A percentile compares a stretch with the other conserved stretches of the same genome.
Conservation (phyloP, 1,140 invertebrate genomes). For the Cotesia typhae region DNA sequence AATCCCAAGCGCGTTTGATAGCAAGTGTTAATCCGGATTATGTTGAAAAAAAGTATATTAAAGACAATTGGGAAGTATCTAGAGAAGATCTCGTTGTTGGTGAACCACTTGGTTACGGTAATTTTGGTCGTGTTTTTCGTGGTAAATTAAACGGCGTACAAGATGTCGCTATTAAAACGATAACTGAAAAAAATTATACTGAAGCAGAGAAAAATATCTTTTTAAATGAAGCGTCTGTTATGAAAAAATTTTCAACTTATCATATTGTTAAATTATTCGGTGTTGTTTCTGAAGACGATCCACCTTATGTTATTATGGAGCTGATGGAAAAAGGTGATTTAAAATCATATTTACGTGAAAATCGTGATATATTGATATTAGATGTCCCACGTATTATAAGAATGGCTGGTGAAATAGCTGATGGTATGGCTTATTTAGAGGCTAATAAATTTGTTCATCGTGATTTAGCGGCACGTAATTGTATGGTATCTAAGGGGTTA, state of each 20-base stretch:
- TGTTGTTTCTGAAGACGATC: conserved; percentile 73
- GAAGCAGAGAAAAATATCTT: conserved; percentile 70
- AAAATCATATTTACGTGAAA: conserved; percentile 71
- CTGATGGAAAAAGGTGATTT: conserved; percentile 79
- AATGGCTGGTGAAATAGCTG: conserved; percentile 82
- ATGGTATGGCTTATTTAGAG: conserved; percentile 82
- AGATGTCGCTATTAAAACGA: conserved; percentile 76
- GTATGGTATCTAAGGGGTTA: conserved; percentile 75
- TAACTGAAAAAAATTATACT: conserved; percentile 65
- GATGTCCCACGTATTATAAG: conserved; percentile 63
- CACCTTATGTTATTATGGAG: conserved; percentile 79
- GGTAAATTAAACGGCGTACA: conserved; percentile 61
- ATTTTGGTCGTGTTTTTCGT: conserved; percentile 76
- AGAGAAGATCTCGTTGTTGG: conserved; percentile 69
- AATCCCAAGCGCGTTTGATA: conserved; percentile 50
- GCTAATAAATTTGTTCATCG: conserved; percentile 79
- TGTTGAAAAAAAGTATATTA: conserved; percentile 65
- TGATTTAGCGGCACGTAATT: conserved; percentile 82
- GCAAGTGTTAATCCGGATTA: conserved; percentile 60
- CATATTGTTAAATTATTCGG: conserved; percentile 79
- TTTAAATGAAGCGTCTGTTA: conserved; percentile 73
- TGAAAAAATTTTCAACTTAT: conserved; percentile 68
- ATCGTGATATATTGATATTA: conserved; percentile 52
- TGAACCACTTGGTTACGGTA: conserved; percentile 73
- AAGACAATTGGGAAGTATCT: conserved; percentile 76